Conservation (phyloP, 2,888 invertebrate species). For the Acleris cristana region DNA sequence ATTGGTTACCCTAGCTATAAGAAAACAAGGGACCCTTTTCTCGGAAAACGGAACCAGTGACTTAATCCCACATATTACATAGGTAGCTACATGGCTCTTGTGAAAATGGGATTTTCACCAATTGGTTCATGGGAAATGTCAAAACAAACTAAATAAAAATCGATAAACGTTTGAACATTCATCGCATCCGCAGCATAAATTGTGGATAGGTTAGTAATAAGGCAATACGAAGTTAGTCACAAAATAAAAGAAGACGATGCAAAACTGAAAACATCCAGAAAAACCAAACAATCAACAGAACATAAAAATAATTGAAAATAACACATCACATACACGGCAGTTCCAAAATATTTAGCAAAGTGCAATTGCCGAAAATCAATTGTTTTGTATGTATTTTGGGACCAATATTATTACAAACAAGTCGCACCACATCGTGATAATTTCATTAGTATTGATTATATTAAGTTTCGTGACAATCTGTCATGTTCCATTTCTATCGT, state of each 20-base stretch:
- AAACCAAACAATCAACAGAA: slow-evolving; percentile 46
- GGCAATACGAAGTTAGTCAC: slow-evolving; percentile 43
- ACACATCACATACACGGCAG: slow-evolving; percentile 63
- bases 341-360: slow-evolving; percentile 71
- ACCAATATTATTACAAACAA: slow-evolving; percentile 74
- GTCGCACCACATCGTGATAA: slow-evolving; percentile 40
- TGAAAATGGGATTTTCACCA: too few species aligned
- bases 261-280: slow-evolving; percentile 47
- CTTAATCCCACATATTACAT: too few species aligned
- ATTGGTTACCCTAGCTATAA: not conserved
- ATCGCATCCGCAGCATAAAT: not conserved
- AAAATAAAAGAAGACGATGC: slow-evolving; percentile 44
- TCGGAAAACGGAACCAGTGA: not conserved
- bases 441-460: not conserved
- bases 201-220: not conserved
- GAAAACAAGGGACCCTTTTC: slow-evolving; percentile 8
- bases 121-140: not conserved
- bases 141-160: not conserved
- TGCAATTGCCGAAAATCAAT: slow-evolving; percentile 71
- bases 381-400: slow-evolving; percentile 47
- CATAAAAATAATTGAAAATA: slow-evolving; percentile 47
- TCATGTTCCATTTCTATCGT: not conserved
- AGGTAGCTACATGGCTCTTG: too few species aligned
- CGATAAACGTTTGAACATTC: not conserved
- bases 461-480: not conserved